These are phyloP conservation scores for Colistium nudipinnis DNA, from an alignment of 2,113 vertebrate species.

Conservation along the genomic window DNA sequence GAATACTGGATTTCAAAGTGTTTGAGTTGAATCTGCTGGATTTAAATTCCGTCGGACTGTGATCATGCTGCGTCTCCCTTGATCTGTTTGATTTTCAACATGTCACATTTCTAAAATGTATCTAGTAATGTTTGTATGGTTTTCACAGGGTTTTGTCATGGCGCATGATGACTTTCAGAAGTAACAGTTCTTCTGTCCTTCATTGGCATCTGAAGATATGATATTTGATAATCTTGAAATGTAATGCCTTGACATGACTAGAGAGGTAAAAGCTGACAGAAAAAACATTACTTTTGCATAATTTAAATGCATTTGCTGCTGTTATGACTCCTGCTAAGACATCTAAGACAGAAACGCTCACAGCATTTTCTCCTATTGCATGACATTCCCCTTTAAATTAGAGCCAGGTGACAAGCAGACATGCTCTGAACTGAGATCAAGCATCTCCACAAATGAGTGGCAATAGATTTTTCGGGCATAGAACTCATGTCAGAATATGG, in stretches of 20 bases:
- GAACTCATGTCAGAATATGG: constrained; percentile 48
- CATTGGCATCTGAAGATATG: neutral
- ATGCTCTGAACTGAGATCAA: constrained; percentile 54
- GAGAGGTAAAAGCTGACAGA: neutral
- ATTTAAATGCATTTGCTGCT: constrained; percentile 32
- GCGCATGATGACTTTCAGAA: constrained; percentile 36
- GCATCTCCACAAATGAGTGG: constrained; percentile 1
- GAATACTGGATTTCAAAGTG: neutral
- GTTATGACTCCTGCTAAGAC: constrained; percentile 48
- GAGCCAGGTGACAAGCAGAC: constrained; percentile 17
- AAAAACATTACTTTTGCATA: too few species aligned
- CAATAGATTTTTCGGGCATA: neutral
- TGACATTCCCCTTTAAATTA: constrained; percentile 33
- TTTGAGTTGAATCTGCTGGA: neutral
- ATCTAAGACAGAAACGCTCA: constrained; percentile 21
- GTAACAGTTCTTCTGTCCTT: neutral
- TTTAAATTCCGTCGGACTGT: neutral
- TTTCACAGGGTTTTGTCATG: constrained; percentile 34
- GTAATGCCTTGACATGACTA: neutral
- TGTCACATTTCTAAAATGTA: constrained; percentile 19
- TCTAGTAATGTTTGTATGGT: constrained; percentile 16
- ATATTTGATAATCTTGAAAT: constrained; percentile 15
- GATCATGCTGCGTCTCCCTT: neutral
- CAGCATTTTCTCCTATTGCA: constrained; percentile 46
- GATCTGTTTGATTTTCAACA: neutral